Evolutionary conservation across 2,797 vertebrate genomes (phyloP).

Genomic region (Florisuga fusca): DNA sequence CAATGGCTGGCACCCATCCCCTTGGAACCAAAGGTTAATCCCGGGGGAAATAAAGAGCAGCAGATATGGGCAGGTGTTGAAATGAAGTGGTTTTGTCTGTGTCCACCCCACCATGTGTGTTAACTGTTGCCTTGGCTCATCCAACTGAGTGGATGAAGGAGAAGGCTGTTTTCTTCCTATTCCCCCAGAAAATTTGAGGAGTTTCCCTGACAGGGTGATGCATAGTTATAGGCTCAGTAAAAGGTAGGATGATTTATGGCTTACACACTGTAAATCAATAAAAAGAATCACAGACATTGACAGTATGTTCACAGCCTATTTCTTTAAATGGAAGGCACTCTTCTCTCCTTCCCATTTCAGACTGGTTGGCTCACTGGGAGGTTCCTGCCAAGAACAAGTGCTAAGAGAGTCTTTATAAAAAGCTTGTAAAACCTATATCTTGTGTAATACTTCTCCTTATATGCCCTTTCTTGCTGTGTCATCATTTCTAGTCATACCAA

Average conservation of each 20-base stretch:
- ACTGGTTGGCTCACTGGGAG: not conserved
- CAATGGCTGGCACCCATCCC: not conserved
- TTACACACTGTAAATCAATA: slow-evolving; percentile 72
- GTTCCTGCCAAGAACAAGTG: slow-evolving; percentile 30
- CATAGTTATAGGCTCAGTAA: slow-evolving; percentile 63
- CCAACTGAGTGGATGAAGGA: not conserved
- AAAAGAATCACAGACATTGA: slow-evolving; percentile 65
- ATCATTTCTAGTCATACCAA: not conserved
- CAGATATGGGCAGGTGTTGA: not conserved
- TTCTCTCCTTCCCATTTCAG: slow-evolving; percentile 29
- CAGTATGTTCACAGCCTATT: slow-evolving; percentile 64
- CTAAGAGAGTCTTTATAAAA: slow-evolving; percentile 45
- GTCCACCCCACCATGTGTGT: not conserved
- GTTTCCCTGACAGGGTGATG: slow-evolving; percentile 54
- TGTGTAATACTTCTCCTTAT: slow-evolving; percentile 13
- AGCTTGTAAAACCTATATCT: slow-evolving; percentile 24
- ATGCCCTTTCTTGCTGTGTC: not conserved
- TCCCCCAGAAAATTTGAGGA: slow-evolving; percentile 42
- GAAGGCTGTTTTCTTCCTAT: not conserved
- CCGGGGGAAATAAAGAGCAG: not conserved
- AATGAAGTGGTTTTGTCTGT: slow-evolving; percentile 7
- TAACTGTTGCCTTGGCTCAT: not conserved
- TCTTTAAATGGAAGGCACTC: slow-evolving; percentile 66
- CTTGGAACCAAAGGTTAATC: not conserved
- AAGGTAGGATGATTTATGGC: slow-evolving; percentile 66